These are phyloP conservation scores for Chlamydotis undulata DNA, from an alignment of 2,113 vertebrate genomes.

Conservation along the genomic window DNA sequence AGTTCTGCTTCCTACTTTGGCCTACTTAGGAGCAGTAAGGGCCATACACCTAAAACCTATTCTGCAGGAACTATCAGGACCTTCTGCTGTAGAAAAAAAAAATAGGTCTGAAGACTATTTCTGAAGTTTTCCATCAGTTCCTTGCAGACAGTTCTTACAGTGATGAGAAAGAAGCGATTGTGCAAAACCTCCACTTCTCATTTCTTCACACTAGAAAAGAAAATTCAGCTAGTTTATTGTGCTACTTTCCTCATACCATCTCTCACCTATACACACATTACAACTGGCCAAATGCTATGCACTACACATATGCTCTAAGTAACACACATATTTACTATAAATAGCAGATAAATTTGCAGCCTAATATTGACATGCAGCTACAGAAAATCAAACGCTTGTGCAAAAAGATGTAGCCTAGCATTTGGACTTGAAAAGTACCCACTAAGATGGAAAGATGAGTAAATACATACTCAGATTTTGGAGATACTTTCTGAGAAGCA, in stretches of 20 bases:
- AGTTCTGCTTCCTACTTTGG: background rate
- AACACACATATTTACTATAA: background rate
- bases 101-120: background rate
- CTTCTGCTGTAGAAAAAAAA: background rate
- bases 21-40: background rate
- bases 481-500: background rate
- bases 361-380: background rate
- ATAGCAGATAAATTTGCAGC: background rate
- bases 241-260: background rate
- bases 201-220: background rate
- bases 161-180: background rate
- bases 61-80: background rate
- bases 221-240: background rate
- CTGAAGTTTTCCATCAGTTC: background rate
- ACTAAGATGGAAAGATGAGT: background rate
- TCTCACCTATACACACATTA: background rate
- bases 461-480: background rate
- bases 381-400: background rate
- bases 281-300: background rate
- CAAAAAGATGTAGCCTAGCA: background rate
- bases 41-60: background rate
- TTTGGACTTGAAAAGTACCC: background rate
- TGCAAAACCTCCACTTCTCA: background rate
- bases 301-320: background rate
- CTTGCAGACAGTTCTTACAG: background rate